Conservation (phyloP, 2,888 invertebrate species). For the Netelia virgata region DNA sequence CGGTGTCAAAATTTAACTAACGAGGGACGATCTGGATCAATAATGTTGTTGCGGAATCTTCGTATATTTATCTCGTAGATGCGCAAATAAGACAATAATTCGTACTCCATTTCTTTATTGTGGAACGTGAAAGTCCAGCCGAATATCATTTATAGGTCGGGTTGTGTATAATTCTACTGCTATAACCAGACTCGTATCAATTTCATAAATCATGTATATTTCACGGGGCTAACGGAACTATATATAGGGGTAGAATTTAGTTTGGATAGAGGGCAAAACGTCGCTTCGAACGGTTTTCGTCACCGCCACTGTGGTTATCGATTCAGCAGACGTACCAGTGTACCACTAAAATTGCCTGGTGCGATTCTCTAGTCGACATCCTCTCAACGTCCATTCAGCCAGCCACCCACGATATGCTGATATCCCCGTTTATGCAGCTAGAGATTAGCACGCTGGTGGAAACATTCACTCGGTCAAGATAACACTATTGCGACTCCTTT, state of each 20-base stretch:
- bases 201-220: neutral
- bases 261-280: constrained; percentile 25
- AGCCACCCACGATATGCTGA: constrained; percentile 13
- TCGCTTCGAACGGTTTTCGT: constrained; percentile 5
- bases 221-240: neutral
- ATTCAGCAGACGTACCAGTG: constrained; percentile 21
- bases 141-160: too few relatives aligned
- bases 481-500: neutral
- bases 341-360: constrained; percentile 37
- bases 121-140: too few relatives aligned
- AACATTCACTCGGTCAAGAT: neutral
- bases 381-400: constrained; percentile 6
- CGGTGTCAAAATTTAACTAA: too few relatives aligned
- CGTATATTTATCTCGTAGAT: neutral
- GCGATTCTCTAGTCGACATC: constrained; percentile 29
- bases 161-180: neutral
- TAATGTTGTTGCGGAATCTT: neutral
- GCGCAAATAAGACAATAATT: neutral
- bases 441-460: constrained; percentile 35
- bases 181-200: neutral
- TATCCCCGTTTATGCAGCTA: constrained; percentile 26
- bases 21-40: too few relatives aligned
- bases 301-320: constrained; percentile 38
- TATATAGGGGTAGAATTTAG: constrained; percentile 11
- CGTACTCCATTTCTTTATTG: neutral